Evolutionary conservation across 2,113 vertebrate species (phyloP).

Genomic region (Phaethornis superciliosus): DNA sequence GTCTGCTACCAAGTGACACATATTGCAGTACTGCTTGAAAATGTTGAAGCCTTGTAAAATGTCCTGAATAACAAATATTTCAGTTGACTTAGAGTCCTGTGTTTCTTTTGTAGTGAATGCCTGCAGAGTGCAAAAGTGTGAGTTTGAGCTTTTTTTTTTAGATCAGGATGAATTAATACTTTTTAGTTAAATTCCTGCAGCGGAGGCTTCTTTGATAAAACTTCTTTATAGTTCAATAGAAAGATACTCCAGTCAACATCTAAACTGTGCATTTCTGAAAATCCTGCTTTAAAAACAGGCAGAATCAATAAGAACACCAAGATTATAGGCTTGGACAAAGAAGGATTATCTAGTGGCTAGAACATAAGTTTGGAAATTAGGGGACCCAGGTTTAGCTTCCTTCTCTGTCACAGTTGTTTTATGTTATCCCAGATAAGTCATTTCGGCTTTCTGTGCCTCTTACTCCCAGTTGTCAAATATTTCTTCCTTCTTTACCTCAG

Average conservation of each 20-base stretch:
- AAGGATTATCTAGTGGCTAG: neutral
- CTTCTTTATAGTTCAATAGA: neutral
- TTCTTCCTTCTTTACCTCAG: conserved; percentile 18
- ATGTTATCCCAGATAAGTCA: conserved; percentile 20
- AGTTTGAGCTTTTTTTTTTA: neutral
- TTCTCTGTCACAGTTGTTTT: neutral
- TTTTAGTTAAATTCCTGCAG: neutral
- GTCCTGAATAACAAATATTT: neutral
- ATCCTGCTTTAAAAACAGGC: neutral
- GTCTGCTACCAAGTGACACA: neutral
- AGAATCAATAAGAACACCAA: neutral
- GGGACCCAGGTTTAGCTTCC: neutral
- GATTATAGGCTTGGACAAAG: neutral
- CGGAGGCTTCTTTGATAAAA: neutral
- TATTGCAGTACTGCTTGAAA: neutral
- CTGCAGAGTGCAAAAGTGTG: neutral
- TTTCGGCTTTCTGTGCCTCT: conserved; percentile 28
- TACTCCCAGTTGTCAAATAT: conserved; percentile 44
- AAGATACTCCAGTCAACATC: neutral
- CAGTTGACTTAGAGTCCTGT: neutral
- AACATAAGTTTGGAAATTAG: neutral
- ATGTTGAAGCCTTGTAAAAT: neutral
- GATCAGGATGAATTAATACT: neutral
- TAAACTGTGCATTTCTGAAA: neutral
- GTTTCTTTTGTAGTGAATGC: neutral